Conservation (phyloP, 2,113 vertebrate species). For the Notothenia coriiceps region DNA sequence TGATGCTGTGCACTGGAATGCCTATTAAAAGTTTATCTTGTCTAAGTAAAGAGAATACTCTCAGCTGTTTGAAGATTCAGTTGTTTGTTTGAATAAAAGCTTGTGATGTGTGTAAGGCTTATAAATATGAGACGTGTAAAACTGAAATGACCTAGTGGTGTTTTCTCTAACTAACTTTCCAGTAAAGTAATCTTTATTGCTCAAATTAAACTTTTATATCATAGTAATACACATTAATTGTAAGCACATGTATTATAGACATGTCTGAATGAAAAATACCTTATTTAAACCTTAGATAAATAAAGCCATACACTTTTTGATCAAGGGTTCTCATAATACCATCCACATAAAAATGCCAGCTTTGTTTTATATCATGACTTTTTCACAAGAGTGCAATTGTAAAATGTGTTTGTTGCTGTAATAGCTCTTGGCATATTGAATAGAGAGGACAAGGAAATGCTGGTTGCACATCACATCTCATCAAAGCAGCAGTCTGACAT, state of each 20-base stretch:
- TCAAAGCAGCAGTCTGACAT: constrained; percentile 51
- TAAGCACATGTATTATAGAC: neutral
- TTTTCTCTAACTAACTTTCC: neutral
- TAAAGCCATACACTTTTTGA: neutral
- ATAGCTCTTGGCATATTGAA: constrained; percentile 46
- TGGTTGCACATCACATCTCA: constrained; percentile 48
- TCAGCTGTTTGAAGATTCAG: constrained; percentile 48
- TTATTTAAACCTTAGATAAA: neutral
- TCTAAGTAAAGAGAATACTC: constrained; percentile 35
- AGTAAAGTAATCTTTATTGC: neutral
- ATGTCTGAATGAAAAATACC: neutral
- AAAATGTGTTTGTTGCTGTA: constrained; percentile 25
- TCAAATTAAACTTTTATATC: neutral
- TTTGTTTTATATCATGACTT: constrained; percentile 8
- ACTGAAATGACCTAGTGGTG: neutral
- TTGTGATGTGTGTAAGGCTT: constrained; percentile 18
- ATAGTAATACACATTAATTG: neutral
- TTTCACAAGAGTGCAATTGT: neutral
- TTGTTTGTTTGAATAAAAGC: constrained; percentile 46
- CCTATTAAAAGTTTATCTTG: constrained; percentile 68
- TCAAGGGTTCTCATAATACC: neutral
- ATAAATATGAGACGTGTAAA: neutral
- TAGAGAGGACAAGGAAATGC: constrained; percentile 40
- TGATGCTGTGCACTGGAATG: constrained; percentile 29
- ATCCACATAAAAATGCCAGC: neutral